Conservation (phyloP, 2,113 vertebrate species). For the Macrotis lagotis region DNA sequence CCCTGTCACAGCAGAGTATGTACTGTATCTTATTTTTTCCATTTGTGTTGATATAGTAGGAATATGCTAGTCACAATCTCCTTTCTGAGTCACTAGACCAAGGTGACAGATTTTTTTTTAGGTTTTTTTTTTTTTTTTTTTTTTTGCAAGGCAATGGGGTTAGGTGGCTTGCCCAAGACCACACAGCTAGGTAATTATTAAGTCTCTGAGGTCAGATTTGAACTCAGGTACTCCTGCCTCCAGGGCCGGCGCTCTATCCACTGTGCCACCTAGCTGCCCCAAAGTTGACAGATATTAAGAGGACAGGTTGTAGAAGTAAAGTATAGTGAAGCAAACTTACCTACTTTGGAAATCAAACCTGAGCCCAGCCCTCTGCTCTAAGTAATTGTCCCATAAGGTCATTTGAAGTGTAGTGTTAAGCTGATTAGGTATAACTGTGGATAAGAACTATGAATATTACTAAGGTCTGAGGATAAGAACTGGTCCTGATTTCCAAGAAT, state of each 20-base stretch:
- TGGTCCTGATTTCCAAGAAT: constrained; percentile 2
- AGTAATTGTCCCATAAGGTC: neutral
- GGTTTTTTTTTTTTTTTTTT: too few relatives aligned
- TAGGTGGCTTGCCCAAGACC: too few relatives aligned
- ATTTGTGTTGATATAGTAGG: neutral
- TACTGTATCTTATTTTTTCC: constrained; percentile 15
- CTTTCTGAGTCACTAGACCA: neutral
- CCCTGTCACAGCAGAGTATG: neutral
- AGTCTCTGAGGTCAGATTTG: too few relatives aligned
- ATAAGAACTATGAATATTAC: neutral
- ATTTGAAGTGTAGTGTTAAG: neutral
- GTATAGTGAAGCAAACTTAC: neutral
- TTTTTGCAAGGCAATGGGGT: too few relatives aligned
- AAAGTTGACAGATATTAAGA: neutral
- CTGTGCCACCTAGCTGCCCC: too few relatives aligned
- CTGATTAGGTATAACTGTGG: neutral
- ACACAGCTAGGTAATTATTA: too few relatives aligned
- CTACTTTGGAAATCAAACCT: neutral
- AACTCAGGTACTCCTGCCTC: too few relatives aligned
- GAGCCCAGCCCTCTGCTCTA: neutral
- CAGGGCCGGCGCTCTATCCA: too few relatives aligned
- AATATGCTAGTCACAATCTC: neutral
- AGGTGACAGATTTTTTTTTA: neutral
- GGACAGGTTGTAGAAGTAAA: neutral
- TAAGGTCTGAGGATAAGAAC: neutral